Conservation (phyloP, 2,888 invertebrate genomes). For the Sericinus montela region DNA sequence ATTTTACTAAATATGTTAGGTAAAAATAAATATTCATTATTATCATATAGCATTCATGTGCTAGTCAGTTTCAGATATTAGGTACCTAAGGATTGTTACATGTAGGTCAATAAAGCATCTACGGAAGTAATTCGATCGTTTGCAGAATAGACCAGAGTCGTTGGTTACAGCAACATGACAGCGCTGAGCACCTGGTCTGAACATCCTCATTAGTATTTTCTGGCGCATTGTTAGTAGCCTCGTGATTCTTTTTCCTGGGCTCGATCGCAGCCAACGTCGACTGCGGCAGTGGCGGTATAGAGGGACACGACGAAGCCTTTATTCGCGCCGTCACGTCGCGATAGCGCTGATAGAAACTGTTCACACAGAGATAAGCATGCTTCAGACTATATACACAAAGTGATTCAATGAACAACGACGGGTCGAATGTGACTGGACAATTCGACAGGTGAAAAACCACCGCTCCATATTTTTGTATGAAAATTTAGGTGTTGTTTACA, state of each 20-base stretch:
- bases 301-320: constrained; percentile 90
- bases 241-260: constrained; percentile 47
- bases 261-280: constrained; percentile 50
- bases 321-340: constrained; percentile 92
- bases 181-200: constrained; percentile 65
- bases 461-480: too few species aligned
- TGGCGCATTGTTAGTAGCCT: constrained; percentile 56
- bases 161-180: constrained; percentile 33
- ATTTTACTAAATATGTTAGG: too few species aligned
- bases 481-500: too few species aligned
- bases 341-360: constrained; percentile 94
- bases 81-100: too few species aligned
- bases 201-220: constrained; percentile 64
- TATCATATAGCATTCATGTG: too few species aligned
- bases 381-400: constrained; percentile 21
- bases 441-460: too few species aligned
- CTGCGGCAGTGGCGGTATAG: constrained; percentile 82
- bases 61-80: too few species aligned
- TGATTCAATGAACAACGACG: not conserved
- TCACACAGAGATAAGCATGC: constrained; percentile 45
- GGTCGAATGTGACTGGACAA: not conserved
- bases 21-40: too few species aligned
- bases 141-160: constrained; percentile 23
- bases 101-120: too few species aligned
- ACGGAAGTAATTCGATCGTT: too few species aligned